phyloP scores from a whole-genome alignment of 1,140 invertebrate species.

The Sipha flava region DNA sequence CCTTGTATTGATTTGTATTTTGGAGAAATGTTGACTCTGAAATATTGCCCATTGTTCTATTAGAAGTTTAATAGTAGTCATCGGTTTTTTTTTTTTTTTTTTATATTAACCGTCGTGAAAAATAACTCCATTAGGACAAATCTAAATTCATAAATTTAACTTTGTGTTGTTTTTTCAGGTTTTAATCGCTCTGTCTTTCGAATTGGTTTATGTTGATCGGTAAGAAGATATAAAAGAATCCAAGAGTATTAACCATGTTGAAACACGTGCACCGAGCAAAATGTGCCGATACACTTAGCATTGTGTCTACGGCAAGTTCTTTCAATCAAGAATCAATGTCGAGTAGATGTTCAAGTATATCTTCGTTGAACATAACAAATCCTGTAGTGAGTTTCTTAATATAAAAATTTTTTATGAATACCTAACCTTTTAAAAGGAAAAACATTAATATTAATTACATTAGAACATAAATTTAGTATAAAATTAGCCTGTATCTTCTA shows the following conservation, averaged over 20 bases:
- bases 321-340: constrained; percentile 13
- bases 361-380: constrained; percentile 11
- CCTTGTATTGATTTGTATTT: no score
- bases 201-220: neutral
- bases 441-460: no score
- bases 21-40: no score
- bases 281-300: constrained; percentile 12
- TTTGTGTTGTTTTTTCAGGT: neutral
- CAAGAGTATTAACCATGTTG: neutral
- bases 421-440: no score
- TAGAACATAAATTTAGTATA: no score
- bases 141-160: no score
- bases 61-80: no score
- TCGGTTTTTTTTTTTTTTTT: no score
- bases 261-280: constrained; percentile 26
- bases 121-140: no score
- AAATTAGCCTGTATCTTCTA: no score
- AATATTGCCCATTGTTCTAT: no score
- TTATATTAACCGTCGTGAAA: no score
- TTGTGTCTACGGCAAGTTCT: neutral
- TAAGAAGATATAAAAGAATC: neutral
- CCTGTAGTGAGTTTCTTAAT: constrained; percentile 1
- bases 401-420: neutral
- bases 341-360: constrained; percentile 16
- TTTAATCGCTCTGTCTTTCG: neutral